Base-by-base conservation (phyloP, 92 coral and sea anemone species). In the Porites divaricata region DNA sequence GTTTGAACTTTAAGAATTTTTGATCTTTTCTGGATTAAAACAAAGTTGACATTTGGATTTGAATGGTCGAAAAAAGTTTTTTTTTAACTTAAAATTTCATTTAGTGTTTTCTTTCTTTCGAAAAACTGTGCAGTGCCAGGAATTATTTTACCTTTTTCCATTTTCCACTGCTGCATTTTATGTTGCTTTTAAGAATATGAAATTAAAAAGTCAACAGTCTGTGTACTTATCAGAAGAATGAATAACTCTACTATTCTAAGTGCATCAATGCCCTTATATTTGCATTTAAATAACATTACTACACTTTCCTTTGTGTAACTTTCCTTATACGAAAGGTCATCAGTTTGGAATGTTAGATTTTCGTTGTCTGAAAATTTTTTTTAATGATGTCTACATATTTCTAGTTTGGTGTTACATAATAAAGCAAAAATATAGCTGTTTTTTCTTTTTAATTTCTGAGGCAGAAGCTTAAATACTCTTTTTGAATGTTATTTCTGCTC, bases 11-110 rank as follows among this genome's bases (percentile, higher is more conserved):
- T 64, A 24, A 14, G 65, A 53, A 52, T 23, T 51, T 79, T 79
- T 53, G 51, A 52, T 67, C 26, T 79, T 13, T 79, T 67, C 53
- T 67, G 26, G 66, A 52, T 51, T 79, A 66, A 66, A 24, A 63
- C 24, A 17, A 79, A 66, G 64, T 51, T 79, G 83, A 65, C 83
- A 66, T 50, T 78, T 52, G 19, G 66, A 25, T 26, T 65, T 52
- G 26, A 7, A 52, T 51, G n/a, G 59, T 79, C 52, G 64, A 67
- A 74, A 52, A 67, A 50, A 41, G 12, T 67, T 79, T 11, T 79
- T 79, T 20, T 79, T 23, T 45, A 50, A n/a, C 54, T 50, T 17
- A 15, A 4, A 15, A 19, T 35, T 45, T 49, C 56, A 24, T 19
- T 75, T 19, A 79, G 23, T 67, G 65, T 25, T 19, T 19, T 4